Percentiles rank a stretch among this genome's conserved stretches.
These are phyloP conservation scores for Helarctos malayanus DNA, from an alignment of 2,797 vertebrate genomes.

Conservation along the genomic window DNA sequence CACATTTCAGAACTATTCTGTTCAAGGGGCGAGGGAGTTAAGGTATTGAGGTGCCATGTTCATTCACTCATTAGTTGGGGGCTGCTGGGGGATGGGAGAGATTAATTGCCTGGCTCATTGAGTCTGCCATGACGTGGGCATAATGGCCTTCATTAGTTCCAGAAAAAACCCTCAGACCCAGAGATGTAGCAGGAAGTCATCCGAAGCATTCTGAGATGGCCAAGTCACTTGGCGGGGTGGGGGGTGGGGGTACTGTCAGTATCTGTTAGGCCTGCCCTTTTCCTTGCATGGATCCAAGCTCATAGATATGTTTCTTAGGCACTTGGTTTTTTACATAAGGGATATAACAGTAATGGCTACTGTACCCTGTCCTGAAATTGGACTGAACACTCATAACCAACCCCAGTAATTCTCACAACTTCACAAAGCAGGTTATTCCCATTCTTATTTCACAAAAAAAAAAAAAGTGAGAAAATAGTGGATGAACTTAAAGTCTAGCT, in stretches of 20 bases:
- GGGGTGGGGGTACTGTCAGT: too few species aligned
- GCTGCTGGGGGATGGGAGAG: rapidly evolving
- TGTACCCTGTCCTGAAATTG: background rate
- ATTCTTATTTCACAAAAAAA: background rate
- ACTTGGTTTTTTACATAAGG: background rate
- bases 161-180: background rate
- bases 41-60: rapidly evolving
- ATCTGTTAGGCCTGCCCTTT: background rate
- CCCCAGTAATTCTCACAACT: background rate
- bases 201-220: background rate
- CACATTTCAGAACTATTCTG: background rate
- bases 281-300: background rate
- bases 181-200: background rate
- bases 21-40: background rate
- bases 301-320: background rate
- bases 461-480: background rate
- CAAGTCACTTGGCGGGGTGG: background rate
- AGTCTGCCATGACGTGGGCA: background rate
- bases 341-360: background rate
- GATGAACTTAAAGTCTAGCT: background rate
- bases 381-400: background rate
- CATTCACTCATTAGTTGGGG: background rate
- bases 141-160: background rate
- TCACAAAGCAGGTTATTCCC: background rate
- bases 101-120: background rate